phyloP scores from a whole-genome alignment of 1,140 invertebrate genomes.

The Mamestra configurata region DNA sequence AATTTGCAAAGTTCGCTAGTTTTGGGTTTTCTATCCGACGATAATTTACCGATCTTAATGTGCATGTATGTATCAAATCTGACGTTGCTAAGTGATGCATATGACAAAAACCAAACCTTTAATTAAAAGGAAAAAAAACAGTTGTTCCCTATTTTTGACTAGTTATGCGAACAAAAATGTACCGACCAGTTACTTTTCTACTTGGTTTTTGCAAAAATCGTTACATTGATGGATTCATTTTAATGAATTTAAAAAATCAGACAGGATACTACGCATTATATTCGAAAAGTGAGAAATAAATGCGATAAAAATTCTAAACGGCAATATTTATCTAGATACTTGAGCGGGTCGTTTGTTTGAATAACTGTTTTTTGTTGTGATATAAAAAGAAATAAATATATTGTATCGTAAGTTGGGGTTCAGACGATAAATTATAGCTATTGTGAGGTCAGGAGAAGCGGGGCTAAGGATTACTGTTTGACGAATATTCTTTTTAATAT shows the following conservation, averaged over 20 bases:
- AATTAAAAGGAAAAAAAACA: too few species aligned
- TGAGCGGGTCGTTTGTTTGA: slow-evolving; percentile 27
- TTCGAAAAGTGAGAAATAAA: slow-evolving; percentile 2
- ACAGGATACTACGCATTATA: not conserved
- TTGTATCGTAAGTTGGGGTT: not conserved
- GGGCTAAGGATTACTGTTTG: not conserved
- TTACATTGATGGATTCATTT: too few species aligned
- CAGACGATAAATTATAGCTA: slow-evolving; percentile 1
- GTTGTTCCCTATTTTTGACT: too few species aligned
- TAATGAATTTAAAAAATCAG: not conserved
- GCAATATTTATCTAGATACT: slow-evolving; percentile 21
- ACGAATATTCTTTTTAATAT: not conserved
- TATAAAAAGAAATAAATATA: slow-evolving; percentile 33
- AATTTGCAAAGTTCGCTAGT: too few species aligned
- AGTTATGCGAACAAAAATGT: too few species aligned
- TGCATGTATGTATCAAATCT: too few species aligned
- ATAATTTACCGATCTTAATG: too few species aligned
- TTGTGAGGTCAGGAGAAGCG: not conserved
- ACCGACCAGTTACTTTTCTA: too few species aligned
- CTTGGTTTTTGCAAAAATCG: too few species aligned
- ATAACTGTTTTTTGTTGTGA: slow-evolving; percentile 23
- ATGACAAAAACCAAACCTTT: too few species aligned
- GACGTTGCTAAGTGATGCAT: too few species aligned
- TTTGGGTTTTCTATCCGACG: too few species aligned
- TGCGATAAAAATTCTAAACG: slow-evolving; percentile 27